These are phyloP conservation scores for Odontamblyopus lacepedii DNA, from an alignment of 2,797 vertebrate genomes.

Conservation along the genomic window DNA sequence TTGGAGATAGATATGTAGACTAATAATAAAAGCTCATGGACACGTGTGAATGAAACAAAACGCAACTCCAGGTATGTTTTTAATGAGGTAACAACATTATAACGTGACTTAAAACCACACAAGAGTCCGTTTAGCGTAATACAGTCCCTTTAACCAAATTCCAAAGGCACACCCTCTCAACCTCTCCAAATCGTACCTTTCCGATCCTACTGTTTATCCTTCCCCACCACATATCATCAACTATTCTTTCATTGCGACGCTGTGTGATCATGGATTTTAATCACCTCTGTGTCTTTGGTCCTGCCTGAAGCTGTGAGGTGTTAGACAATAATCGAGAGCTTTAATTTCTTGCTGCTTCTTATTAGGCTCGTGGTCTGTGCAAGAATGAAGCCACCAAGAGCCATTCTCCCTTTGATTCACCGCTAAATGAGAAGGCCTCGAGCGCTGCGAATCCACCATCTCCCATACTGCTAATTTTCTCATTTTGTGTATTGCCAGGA, in stretches of 20 bases:
- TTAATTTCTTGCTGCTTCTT: conserved; percentile 37
- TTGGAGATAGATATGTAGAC: no score
- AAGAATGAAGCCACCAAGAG: conserved; percentile 31
- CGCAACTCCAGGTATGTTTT: no score
- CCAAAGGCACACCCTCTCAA: conserved; percentile 14
- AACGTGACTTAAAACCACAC: no score
- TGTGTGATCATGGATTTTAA: conserved; percentile 36
- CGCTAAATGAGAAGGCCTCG: conserved; percentile 37
- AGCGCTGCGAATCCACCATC: conserved; percentile 43
- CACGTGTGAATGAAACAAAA: no score
- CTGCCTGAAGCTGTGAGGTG: conserved; percentile 30
- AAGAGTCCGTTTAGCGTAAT: no score
- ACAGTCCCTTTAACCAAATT: conserved; percentile 1
- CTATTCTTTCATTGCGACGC: conserved; percentile 22
- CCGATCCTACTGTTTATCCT: conserved; percentile 19
- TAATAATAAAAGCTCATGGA: no score
- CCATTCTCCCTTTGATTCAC: conserved; percentile 22
- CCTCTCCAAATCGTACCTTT: conserved; percentile 15
- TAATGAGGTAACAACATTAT: no score
- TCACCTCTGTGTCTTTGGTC: conserved; percentile 18
- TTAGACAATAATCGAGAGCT: conserved; percentile 34
- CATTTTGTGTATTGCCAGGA: conserved; percentile 20
- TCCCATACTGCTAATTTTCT: conserved; percentile 28
- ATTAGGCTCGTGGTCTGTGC: conserved; percentile 31
- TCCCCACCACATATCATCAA: conserved; percentile 6